phyloP scores from a whole-genome alignment of 1,140 invertebrate species.

The Diorhabda sublineata region DNA sequence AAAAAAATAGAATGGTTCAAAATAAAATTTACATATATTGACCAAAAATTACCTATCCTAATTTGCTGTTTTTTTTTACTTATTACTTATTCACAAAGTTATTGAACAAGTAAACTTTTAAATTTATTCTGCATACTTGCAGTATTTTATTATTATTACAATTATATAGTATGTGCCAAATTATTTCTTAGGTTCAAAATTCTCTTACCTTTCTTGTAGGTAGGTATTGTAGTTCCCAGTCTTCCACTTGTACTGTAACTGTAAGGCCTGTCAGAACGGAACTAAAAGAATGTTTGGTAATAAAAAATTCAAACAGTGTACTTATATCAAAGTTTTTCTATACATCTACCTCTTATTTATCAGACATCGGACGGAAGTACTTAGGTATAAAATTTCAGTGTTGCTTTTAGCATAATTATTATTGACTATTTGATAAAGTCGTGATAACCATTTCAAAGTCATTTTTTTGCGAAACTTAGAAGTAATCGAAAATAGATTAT shows the following conservation, averaged over 20 bases:
- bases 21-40: too few relatives aligned
- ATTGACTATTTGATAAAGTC: neutral
- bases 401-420: constrained; percentile 1
- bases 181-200: neutral
- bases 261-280: neutral
- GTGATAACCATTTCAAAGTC: too few relatives aligned
- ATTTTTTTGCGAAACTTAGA: too few relatives aligned
- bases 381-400: constrained; percentile 14
- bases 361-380: constrained; percentile 11
- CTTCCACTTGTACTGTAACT: neutral
- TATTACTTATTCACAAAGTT: too few relatives aligned
- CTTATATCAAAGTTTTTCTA: neutral
- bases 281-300: neutral
- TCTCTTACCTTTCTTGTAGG: neutral
- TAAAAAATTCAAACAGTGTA: constrained; percentile 16
- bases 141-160: neutral
- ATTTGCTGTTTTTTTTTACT: too few relatives aligned
- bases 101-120: neutral
- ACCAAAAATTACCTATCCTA: too few relatives aligned
- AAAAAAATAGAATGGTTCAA: too few relatives aligned
- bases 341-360: neutral
- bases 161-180: neutral
- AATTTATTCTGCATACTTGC: neutral
- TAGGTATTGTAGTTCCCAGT: neutral
- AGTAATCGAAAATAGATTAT: too few relatives aligned